These are phyloP conservation scores for Lacanobia oleracea DNA, from an alignment of 2,888 invertebrate genomes.

Conservation along the genomic window DNA sequence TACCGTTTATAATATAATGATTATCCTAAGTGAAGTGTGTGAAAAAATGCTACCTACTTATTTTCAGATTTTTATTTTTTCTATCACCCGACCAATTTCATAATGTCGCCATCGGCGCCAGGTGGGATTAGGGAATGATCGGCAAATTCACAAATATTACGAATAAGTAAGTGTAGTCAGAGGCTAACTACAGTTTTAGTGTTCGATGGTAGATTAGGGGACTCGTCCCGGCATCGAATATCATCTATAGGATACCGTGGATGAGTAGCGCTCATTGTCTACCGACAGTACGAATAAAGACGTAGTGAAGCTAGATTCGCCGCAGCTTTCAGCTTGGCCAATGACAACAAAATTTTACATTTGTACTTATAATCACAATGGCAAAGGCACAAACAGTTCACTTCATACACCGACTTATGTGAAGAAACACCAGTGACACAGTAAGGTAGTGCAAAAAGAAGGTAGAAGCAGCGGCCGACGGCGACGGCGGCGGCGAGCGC, in stretches of 20 bases:
- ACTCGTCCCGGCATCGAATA: conserved; percentile 78
- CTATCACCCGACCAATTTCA: conserved; percentile 88
- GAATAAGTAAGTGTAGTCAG: conserved; percentile 85
- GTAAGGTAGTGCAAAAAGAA: conserved; percentile 62
- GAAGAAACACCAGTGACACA: conserved; percentile 65
- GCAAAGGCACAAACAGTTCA: conserved; percentile 71
- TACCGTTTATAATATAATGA: conserved; percentile 86
- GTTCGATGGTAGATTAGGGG: conserved; percentile 87
- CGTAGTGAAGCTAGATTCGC: conserved; percentile 83
- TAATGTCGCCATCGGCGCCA: conserved; percentile 81
- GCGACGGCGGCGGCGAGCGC: conserved; percentile 54
- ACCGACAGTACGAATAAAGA: conserved; percentile 69
- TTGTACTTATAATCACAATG: conserved; percentile 66
- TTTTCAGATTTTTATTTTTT: conserved; percentile 91
- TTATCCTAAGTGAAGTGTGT: conserved; percentile 87
- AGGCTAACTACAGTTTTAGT: conserved; percentile 80
- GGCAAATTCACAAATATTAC: conserved; percentile 80
- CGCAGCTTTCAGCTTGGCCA: conserved; percentile 86
- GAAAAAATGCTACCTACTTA: conserved; percentile 90
- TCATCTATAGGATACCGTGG: conserved; percentile 81
- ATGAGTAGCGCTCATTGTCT: conserved; percentile 77
- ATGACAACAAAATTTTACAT: conserved; percentile 68
- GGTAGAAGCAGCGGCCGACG: conserved; percentile 59
- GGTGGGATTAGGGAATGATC: conserved; percentile 85
- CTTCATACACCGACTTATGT: conserved; percentile 66